Evolutionary conservation across 2,113 vertebrate species (phyloP).

Genomic region (Apodemus speciosus): DNA sequence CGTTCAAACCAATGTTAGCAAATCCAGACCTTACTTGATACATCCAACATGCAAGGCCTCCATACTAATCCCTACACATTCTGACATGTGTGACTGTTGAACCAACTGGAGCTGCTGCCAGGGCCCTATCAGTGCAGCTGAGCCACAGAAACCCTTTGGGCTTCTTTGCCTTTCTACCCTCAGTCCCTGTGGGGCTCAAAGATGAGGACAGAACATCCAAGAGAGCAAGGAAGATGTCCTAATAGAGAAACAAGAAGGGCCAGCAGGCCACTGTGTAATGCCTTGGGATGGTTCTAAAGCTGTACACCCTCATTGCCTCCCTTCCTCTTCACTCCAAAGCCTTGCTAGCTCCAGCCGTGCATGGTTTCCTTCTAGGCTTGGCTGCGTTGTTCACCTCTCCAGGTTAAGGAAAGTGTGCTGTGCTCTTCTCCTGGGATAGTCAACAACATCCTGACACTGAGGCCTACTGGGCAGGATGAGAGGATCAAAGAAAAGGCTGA

Average conservation of each 20-base stretch:
- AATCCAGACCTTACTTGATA: not conserved
- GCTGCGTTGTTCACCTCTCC: not conserved
- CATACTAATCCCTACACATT: not conserved
- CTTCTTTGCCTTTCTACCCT: not conserved
- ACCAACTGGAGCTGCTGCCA: not conserved
- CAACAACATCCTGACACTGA: not conserved
- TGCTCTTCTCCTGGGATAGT: not conserved
- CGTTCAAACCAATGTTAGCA: not conserved
- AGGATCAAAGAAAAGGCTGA: not conserved
- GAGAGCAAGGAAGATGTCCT: not conserved
- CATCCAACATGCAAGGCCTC: not conserved
- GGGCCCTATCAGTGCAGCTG: not conserved
- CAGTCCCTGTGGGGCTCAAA: not conserved
- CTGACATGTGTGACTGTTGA: not conserved
- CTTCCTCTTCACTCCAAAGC: not conserved
- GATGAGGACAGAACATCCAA: not conserved
- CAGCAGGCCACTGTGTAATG: not conserved
- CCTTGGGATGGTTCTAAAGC: not conserved
- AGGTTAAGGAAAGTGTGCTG: not conserved
- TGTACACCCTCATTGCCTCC: not conserved
- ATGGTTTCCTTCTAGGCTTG: not conserved
- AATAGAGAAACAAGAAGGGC: not conserved
- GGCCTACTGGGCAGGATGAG: not conserved
- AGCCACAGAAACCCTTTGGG: not conserved
- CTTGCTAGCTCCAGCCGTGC: not conserved